Evolutionary conservation across 2,113 vertebrate species (phyloP).

Genomic region (Uria lomvia): DNA sequence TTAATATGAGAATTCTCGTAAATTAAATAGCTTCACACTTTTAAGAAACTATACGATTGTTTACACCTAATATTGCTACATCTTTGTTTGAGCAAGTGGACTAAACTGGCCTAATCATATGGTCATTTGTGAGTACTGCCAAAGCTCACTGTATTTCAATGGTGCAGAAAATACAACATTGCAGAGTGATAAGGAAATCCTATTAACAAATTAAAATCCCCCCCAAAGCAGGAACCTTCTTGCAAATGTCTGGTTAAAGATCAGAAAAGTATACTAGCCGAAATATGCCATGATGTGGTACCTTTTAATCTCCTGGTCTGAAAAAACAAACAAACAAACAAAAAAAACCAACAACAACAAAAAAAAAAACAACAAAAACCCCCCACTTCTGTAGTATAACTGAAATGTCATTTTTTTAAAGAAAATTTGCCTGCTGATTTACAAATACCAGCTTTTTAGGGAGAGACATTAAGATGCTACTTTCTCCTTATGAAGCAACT

Average conservation of each 20-base stretch:
- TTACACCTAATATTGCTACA: background rate
- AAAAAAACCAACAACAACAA: too few species aligned
- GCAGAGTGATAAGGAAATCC: background rate
- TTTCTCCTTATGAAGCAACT: background rate
- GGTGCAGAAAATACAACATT: background rate
- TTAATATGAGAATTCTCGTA: background rate
- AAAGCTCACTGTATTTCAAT: background rate
- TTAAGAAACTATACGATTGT: background rate
- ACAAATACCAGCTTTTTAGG: background rate
- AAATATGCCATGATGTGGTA: background rate
- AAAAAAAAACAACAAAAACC: too few species aligned
- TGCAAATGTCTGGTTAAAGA: background rate
- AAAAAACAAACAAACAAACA: background rate
- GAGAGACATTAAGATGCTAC: background rate
- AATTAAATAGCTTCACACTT: background rate
- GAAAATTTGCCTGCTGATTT: background rate
- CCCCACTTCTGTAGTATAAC: background rate
- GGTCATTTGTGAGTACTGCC: background rate
- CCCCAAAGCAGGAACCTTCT: background rate
- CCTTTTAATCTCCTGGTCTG: background rate
- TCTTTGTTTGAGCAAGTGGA: background rate
- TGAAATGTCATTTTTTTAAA: background rate
- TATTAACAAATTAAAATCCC: background rate
- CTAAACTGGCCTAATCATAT: background rate
- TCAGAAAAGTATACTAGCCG: background rate